Evolutionary conservation across 2,888 invertebrate species (phyloP).

Genomic region (Pristionchus fissidentatus): DNA sequence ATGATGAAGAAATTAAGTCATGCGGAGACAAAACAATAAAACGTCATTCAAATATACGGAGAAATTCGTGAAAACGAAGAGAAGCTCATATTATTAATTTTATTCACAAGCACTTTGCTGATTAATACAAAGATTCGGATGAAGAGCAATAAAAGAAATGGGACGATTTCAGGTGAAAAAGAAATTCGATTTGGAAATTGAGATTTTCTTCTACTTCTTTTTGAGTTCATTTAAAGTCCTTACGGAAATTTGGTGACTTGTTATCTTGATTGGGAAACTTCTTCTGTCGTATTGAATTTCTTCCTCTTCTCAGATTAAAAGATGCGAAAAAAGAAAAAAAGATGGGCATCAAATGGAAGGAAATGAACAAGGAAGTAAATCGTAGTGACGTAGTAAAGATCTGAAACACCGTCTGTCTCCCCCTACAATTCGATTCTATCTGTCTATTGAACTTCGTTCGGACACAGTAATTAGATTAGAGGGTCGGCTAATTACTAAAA

Average conservation of each 20-base stretch:
- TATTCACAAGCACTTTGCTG: no score
- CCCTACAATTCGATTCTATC: not conserved
- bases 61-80: not conserved
- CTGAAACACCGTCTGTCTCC: no score
- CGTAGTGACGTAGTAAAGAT: no score
- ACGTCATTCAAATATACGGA: not conserved
- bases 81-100: no score
- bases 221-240: no score
- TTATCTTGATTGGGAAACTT: not conserved
- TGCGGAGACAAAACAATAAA: not conserved
- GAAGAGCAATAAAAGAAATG: no score
- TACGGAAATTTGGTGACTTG: no score
- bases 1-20: no score
- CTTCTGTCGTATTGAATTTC: not conserved
- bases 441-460: conserved; percentile 6
- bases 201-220: no score
- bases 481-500: not conserved
- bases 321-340: not conserved
- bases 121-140: no score
- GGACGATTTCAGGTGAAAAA: no score
- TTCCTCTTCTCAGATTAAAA: not conserved
- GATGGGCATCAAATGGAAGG: not conserved
- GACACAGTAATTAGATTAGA: conserved; percentile 4
- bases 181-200: not conserved
- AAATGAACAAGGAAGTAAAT: conserved; percentile 9